Conservation (phyloP, 2,113 vertebrate species). For the Oncorhynchus kisutch region DNA sequence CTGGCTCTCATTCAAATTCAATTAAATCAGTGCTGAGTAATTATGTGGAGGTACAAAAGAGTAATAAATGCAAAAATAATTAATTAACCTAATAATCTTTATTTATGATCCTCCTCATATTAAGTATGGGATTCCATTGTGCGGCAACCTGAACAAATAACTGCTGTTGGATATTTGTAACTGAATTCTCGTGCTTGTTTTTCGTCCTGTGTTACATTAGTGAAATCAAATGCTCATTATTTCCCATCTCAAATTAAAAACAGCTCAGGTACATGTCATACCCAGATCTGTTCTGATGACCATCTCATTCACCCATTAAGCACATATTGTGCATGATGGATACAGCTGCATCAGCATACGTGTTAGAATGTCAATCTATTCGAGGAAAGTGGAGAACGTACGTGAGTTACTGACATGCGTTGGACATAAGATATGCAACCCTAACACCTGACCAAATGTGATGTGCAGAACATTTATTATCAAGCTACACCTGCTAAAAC, state of each 20-base stretch:
- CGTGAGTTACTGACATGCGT: neutral
- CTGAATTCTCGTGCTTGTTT: neutral
- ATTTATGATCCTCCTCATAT: constrained; percentile 85
- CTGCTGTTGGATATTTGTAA: constrained; percentile 11
- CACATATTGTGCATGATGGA: constrained; percentile 8
- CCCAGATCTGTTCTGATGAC: constrained; percentile 14
- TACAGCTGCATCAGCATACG: constrained; percentile 12
- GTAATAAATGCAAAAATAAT: constrained; percentile 98
- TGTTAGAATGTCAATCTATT: constrained; percentile 1
- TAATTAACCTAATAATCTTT: constrained; percentile 97
- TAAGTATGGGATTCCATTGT: constrained; percentile 85
- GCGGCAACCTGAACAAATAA: constrained; percentile 64
- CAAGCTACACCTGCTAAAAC: neutral
- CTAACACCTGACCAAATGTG: neutral
- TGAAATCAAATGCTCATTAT: constrained; percentile 4
- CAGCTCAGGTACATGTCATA: constrained; percentile 11
- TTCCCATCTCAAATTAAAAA: neutral
- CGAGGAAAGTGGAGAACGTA: neutral
- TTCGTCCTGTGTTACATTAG: neutral
- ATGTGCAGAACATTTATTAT: too few relatives aligned
- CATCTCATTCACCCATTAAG: constrained; percentile 9
- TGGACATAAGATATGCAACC: constrained; percentile 2
- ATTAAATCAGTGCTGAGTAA: constrained; percentile 93
- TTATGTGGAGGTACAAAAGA: constrained; percentile 94
- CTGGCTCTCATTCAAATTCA: constrained; percentile 95